phyloP scores from a whole-genome alignment of 2,113 vertebrate genomes.

The Perca flavescens region DNA sequence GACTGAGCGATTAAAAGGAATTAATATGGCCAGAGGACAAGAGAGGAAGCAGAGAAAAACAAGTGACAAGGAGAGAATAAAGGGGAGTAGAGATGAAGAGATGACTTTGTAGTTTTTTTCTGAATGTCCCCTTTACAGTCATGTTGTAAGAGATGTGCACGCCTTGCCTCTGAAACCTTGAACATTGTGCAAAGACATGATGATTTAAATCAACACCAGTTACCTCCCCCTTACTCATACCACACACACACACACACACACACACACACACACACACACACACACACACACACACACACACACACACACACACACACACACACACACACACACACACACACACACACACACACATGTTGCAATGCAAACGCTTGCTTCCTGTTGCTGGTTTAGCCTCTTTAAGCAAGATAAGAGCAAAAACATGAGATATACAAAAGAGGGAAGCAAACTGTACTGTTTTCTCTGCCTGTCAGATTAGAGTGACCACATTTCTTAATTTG shows the following conservation, averaged over 20 bases:
- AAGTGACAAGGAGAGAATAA: slow-evolving; percentile 8
- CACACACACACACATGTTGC: slow-evolving; percentile 51
- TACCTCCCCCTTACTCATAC: slow-evolving; percentile 40
- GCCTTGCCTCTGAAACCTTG: slow-evolving; percentile 51
- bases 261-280: slow-evolving; percentile 5
- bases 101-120: slow-evolving; percentile 14
- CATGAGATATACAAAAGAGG: slow-evolving; percentile 39
- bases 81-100: slow-evolving; percentile 16
- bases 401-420: slow-evolving; percentile 77
- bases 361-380: slow-evolving; percentile 82
- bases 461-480: not conserved
- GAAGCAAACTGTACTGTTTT: slow-evolving; percentile 18
- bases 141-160: slow-evolving; percentile 50
- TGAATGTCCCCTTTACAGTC: slow-evolving; percentile 27
- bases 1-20: slow-evolving; percentile 26
- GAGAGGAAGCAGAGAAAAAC: slow-evolving; percentile 33
- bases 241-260: slow-evolving; percentile 15
- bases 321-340: slow-evolving; percentile 14
- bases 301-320: slow-evolving; percentile 19
- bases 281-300: slow-evolving; percentile 34
- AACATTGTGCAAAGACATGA: slow-evolving; percentile 59
- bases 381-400: slow-evolving; percentile 78
- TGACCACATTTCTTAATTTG: not conserved
- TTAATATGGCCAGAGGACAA: slow-evolving; percentile 8
- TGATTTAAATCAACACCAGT: slow-evolving; percentile 56